Conservation (phyloP, 2,888 invertebrate genomes). For the Euplexia lucipara region DNA sequence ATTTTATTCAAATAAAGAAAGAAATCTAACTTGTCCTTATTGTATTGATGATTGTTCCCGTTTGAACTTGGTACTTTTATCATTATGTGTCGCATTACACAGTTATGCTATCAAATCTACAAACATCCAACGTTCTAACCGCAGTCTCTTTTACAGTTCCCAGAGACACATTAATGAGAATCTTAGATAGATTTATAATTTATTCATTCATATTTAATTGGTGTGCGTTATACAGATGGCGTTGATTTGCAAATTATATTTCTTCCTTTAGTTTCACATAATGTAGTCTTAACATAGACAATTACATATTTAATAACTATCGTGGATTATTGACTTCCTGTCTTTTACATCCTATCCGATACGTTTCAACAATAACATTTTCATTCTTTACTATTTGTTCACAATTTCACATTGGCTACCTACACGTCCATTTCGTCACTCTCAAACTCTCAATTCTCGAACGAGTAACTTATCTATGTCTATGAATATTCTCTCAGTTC, state of each 20-base stretch:
- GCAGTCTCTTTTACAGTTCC: constrained; percentile 39
- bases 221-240: constrained; percentile 45
- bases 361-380: constrained; percentile 88
- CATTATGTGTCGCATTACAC: constrained; percentile 38
- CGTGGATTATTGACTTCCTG: constrained; percentile 78
- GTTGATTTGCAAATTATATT: constrained; percentile 71
- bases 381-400: constrained; percentile 81
- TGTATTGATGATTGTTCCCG: constrained; percentile 72
- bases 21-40: constrained; percentile 71
- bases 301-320: constrained; percentile 68
- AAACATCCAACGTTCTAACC: constrained; percentile 48
- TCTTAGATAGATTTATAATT: constrained; percentile 37
- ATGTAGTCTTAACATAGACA: constrained; percentile 69
- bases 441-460: constrained; percentile 68
- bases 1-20: constrained; percentile 72
- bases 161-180: constrained; percentile 42
- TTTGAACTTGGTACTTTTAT: constrained; percentile 63
- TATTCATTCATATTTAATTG: constrained; percentile 47
- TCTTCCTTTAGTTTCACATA: constrained; percentile 74
- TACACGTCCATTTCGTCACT: constrained; percentile 80
- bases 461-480: constrained; percentile 71
- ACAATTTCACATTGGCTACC: constrained; percentile 87
- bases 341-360: constrained; percentile 81
- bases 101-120: constrained; percentile 57
- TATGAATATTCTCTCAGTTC: constrained; percentile 77